Evolutionary conservation across 2,113 vertebrate species (phyloP), one percentile per base, ranked within the genome.

Genomic region (Lipophrys pholis): DNA sequence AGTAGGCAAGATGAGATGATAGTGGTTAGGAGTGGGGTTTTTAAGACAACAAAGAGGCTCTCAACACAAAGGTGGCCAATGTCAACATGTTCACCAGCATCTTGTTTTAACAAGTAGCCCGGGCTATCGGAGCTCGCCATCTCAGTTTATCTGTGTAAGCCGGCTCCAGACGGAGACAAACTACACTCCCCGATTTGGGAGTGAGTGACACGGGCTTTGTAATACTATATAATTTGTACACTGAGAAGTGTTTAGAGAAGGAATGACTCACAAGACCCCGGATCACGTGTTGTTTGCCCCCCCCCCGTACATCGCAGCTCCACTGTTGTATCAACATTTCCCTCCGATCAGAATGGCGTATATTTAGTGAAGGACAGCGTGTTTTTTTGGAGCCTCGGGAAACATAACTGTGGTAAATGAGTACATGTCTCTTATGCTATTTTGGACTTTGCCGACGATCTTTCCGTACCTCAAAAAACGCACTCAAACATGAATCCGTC

Each of bases 361-460:
- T 51, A 30, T 74, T 59, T 46, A 69, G 63, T 56, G 56, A 57
- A 55, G 72, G 51, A 30, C 74, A 78, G 39, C n/a, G 9, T 73
- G 77, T 78, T 69, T 67, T 67, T 41, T 30, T 30, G 21, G 61
- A 80, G 80, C 78, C 71, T 76, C 55, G 21, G 78, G 76, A 62
- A 80, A 76, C 87, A 85, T 84, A 83, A 60, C 83, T 87, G 89
- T 85, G 90, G 87, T 82, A 56, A 86, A 83, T 61, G 70, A 81
- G 67, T 82, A 61, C 71, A 84, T 30, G 77, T 77, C 64, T 83
- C 46, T 0, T 11, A 0, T 51, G 52, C 71, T 90, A 89, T 90
- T 92, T 86, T 46, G 60, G 69, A 78, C 68, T 77, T 64, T 55
- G 52, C 73, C 83, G 52, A 56, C 69, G 80, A 68, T 86, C 63